These are phyloP conservation scores for Dynastes grantii DNA, from an alignment of 2,888 invertebrate species.

Conservation along the genomic window DNA sequence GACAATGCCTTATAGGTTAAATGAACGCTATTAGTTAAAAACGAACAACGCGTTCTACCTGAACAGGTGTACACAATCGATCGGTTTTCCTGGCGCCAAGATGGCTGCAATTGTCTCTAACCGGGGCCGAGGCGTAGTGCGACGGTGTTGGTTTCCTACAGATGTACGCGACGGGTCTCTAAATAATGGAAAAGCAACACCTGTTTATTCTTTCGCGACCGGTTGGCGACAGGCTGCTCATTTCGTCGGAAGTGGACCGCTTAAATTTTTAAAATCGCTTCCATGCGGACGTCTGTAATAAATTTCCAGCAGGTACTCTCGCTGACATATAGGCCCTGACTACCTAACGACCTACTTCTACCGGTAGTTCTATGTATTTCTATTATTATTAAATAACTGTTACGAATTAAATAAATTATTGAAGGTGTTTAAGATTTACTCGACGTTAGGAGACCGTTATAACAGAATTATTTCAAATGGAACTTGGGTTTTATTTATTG, in stretches of 20 bases:
- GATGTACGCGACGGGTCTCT: not conserved
- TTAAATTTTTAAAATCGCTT: conserved; percentile 21
- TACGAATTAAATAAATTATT: too few species aligned
- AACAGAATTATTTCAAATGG: too few species aligned
- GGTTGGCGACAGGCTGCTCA: conserved; percentile 24
- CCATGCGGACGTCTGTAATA: not conserved
- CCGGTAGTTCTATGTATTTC: too few species aligned
- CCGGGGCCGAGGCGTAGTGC: conserved; percentile 6
- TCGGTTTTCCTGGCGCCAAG: conserved; percentile 44
- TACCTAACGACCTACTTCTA: too few species aligned
- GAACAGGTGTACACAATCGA: conserved; percentile 45
- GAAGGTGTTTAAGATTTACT: too few species aligned
- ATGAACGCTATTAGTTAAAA: not conserved
- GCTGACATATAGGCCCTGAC: not conserved
- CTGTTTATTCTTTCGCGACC: conserved; percentile 23
- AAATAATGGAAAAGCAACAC: conserved; percentile 28
- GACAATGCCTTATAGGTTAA: not conserved
- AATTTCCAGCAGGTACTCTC: not conserved
- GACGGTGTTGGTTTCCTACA: not conserved
- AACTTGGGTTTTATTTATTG: too few species aligned
- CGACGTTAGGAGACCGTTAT: too few species aligned
- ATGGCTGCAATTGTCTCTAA: conserved; percentile 47
- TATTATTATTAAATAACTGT: too few species aligned
- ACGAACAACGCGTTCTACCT: conserved; percentile 18
- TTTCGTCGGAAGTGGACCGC: not conserved